Percentiles rank a stretch among this genome's conserved stretches.
Evolutionary conservation across 2,888 invertebrate species (phyloP).

Genomic region (Cerastis leucographa): DNA sequence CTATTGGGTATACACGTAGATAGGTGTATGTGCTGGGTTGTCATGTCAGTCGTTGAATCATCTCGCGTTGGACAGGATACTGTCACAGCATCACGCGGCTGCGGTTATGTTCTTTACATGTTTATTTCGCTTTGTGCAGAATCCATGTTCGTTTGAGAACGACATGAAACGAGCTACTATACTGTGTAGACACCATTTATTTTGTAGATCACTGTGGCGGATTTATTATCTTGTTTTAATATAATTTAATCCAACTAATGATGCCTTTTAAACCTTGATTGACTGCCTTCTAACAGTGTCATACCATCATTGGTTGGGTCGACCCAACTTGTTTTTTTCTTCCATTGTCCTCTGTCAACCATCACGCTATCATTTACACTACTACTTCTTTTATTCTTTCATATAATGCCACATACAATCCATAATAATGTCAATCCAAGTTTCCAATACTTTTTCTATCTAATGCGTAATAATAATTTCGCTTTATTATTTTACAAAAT

Average conservation of each 20-base stretch:
- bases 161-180: slow-evolving; percentile 1
- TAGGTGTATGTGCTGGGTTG: not conserved
- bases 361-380: too few species aligned
- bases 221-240: too few species aligned
- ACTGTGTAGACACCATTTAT: not conserved
- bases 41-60: slow-evolving; percentile 49
- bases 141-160: not conserved
- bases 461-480: not conserved
- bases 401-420: too few species aligned
- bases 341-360: too few species aligned
- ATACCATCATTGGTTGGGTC: too few species aligned
- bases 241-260: not conserved
- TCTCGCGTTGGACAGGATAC: slow-evolving; percentile 31
- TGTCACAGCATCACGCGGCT: slow-evolving; percentile 50
- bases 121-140: not conserved
- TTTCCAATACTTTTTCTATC: too few species aligned
- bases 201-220: not conserved
- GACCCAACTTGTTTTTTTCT: too few species aligned
- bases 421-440: not conserved
- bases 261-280: not conserved
- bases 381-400: too few species aligned
- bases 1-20: not conserved
- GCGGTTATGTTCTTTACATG: slow-evolving; percentile 42
- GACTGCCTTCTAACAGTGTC: not conserved
- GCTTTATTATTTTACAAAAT: too few species aligned